Base-by-base conservation (phyloP, 2,113 vertebrate genomes). In the Sisor rabdophorus region DNA sequence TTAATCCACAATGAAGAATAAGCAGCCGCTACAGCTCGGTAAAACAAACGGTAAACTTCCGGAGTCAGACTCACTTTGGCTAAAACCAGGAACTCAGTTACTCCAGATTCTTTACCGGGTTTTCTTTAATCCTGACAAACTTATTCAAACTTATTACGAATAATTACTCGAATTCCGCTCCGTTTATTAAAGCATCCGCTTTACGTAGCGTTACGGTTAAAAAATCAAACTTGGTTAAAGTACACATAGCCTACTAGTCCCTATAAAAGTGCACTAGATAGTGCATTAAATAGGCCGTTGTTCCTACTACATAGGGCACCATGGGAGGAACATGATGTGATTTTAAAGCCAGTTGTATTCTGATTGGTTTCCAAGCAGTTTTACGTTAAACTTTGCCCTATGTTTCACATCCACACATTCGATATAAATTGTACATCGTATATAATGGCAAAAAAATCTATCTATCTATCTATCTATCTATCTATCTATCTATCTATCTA, bases 321-420 rank as follows among this genome's bases (percentile, higher is more conserved):
- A 15, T 0, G 12, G 8, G 26, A 32, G 52, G 10, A 12, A 1
- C 6, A 8, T 10, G 68, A 10, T 20, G 50, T 20, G 28, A 71
- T 71, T 70, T 53, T 70, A 12, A 16, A 15, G 53, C 26, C 13
- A 10, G n/a, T 30, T n/a, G 26, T n/a, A 63, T 71, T 76, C 76
- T 70, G 59, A 85, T 80, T 80, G 80, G 85, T 77, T 79, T 77
- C 75, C 47, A 73, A 50, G 61, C 50, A 8, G 13, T 6, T 2
- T 28, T 1, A 16, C 63, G 17, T 24, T 10, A 75, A 0, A 69
- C 0, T 32, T 11, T 17, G 11, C 0, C 12, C 1, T 50, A 3
- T 6, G 10, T 69, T 78, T 65, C 44, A 56, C 30, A 72, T 71
- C 19, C n/a, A 72, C 79, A 83, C 71, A 75, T 85, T 83, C 84